Conservation (phyloP, 2,888 invertebrate species). For the Schizaphis graminum region DNA sequence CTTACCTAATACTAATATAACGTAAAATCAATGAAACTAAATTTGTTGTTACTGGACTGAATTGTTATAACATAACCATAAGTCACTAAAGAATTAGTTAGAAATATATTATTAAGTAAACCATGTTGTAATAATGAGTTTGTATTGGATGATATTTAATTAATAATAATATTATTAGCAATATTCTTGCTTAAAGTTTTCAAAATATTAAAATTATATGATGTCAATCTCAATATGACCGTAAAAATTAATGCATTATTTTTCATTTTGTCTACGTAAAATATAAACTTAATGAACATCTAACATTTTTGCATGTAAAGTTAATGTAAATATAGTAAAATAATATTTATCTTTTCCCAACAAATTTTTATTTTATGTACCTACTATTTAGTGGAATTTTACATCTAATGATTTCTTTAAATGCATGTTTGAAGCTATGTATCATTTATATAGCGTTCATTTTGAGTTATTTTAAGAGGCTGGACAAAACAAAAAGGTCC, state of each 20-base stretch:
- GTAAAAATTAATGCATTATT: neutral
- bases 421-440: no score
- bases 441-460: no score
- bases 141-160: constrained; percentile 6
- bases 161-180: neutral
- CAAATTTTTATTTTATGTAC: neutral
- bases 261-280: neutral
- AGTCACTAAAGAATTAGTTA: neutral
- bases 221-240: neutral
- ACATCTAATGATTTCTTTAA: no score
- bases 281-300: neutral
- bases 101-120: constrained; percentile 2
- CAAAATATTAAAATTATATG: neutral
- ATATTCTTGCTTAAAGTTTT: neutral
- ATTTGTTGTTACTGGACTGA: constrained; percentile 29
- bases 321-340: neutral
- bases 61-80: constrained; percentile 7
- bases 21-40: neutral
- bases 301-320: neutral
- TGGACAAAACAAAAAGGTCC: no score
- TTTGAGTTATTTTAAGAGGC: no score
- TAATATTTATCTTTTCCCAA: neutral
- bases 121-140: neutral
- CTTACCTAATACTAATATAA: neutral
- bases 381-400: no score